Evolutionary conservation across 2,797 vertebrate genomes (phyloP).

Genomic region (Pelodytes ibericus): DNA sequence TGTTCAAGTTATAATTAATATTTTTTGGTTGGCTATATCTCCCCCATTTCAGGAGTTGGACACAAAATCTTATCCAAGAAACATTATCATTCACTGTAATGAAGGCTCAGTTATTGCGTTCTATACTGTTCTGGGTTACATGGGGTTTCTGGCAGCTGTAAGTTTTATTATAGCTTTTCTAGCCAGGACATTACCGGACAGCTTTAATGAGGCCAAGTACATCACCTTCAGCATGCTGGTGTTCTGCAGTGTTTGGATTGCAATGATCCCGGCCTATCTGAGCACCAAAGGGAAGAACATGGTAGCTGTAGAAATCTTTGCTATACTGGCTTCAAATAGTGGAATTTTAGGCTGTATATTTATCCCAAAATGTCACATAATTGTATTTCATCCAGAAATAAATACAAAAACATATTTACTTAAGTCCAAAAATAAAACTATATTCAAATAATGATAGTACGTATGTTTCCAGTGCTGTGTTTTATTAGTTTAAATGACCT

Average conservation of each 20-base stretch:
- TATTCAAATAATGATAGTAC: no score
- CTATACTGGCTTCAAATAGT: conserved; percentile 48
- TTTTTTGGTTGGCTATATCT: conserved; percentile 29
- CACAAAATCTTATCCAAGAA: no score
- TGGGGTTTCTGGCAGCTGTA: conserved; percentile 34
- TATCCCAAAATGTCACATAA: conserved; percentile 47
- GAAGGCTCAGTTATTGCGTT: conserved; percentile 34
- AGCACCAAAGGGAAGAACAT: conserved; percentile 52
- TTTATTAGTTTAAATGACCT: no score
- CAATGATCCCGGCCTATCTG: conserved; percentile 50
- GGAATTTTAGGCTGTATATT: conserved; percentile 52
- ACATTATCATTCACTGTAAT: conserved; percentile 41
- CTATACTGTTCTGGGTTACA: conserved; percentile 26
- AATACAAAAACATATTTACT: conserved; percentile 3
- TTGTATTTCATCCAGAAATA: conserved; percentile 37
- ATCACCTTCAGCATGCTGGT: conserved; percentile 57
- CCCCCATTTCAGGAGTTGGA: conserved; percentile 36
- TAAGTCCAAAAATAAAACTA: no score
- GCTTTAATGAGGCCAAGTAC: conserved; percentile 51
- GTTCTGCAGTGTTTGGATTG: conserved; percentile 52
- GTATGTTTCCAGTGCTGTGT: no score
- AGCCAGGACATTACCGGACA: conserved; percentile 44
- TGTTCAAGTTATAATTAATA: conserved; percentile 29
- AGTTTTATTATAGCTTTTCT: conserved; percentile 47
- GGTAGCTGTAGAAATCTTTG: conserved; percentile 50